Evolutionary conservation across 2,888 invertebrate species (phyloP).

Genomic region (Xanthorhoe designata): DNA sequence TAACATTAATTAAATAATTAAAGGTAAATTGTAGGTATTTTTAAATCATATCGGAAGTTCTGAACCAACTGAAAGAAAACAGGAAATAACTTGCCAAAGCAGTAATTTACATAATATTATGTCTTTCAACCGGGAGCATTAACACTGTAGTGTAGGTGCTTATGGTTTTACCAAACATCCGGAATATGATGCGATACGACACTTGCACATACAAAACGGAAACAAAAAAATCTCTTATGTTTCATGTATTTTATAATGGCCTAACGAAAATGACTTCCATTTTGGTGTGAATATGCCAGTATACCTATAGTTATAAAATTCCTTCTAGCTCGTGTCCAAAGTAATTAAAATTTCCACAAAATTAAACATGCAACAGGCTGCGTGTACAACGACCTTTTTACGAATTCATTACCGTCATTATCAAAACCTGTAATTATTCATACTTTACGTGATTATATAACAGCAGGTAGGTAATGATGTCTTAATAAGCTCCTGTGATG

Average conservation of each 20-base stretch:
- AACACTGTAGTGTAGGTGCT: conserved; percentile 16
- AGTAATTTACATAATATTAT: background rate
- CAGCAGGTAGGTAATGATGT: conserved; percentile 61
- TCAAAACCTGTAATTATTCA: conserved; percentile 56
- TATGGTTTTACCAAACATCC: conserved; percentile 31
- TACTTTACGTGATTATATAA: conserved; percentile 66
- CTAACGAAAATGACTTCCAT: background rate
- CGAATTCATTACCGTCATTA: conserved; percentile 50
- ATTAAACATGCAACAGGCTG: conserved; percentile 46
- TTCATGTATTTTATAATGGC: background rate
- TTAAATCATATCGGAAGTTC: conserved; percentile 28
- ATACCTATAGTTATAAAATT: conserved; percentile 34
- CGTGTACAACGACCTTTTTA: conserved; percentile 49
- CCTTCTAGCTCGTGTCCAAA: conserved; percentile 42
- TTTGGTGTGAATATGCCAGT: conserved; percentile 10
- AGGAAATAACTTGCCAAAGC: conserved; percentile 51
- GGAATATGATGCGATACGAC: conserved; percentile 8
- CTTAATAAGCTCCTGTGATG: conserved; percentile 64
- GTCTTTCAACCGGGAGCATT: conserved; percentile 27
- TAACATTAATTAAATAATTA: background rate
- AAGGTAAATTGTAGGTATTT: background rate
- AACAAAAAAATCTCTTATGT: background rate
- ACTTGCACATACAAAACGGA: background rate
- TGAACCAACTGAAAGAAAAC: conserved; percentile 53
- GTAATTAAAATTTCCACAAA: conserved; percentile 46